Base-by-base conservation (phyloP, 2,797 vertebrate species). In the Myotis findleyi region DNA sequence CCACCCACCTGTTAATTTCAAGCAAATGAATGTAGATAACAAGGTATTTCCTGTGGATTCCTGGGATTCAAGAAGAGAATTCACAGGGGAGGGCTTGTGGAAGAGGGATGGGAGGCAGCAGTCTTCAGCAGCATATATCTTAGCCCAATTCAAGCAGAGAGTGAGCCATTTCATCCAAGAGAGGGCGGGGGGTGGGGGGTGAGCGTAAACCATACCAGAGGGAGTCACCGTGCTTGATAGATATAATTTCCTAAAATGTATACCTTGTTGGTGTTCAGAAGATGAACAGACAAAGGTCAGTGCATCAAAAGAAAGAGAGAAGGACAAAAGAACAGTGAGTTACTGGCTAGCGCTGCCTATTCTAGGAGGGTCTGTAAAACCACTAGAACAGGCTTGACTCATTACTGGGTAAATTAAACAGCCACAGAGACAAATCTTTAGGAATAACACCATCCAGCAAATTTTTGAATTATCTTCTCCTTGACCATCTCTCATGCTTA, bases 161-260 rank as follows among this genome's bases (percentile, higher is more conserved):
- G 75, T 1, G 27, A 97, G 93, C 73, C 0, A 23, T 95, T 91
- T 97, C 92, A 95, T 27, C 81, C 0, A 4, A 96, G 90, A 77
- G 90, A 95, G 93, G 59, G 53, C 41, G 59, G 87, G 89, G 55
- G 85, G 64, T 16, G 16, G 2, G 5, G 27, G 44, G 96, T 33
- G 33, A 33, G 94, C 93, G 89, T 83, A 77, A 94, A 94, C 81
- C 81, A 92, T 66, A 38, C 7, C 73, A 57, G 81, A 72, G 64
- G 41, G 89, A 94, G 89, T 88, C 81, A 72, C 87, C 27, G 3
- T 82, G 81, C 77, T 96, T 96, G 93, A 97, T 92, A 85, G 88
- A 77, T 97, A 83, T 93, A 97, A 97, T 98, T 98, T 98, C 96
- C 96, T 93, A 91, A 98, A 97, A 97, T 80, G 87, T 95, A 97